phyloP scores from a whole-genome alignment of 2,113 vertebrate species.

The Epinephelus cyanopodus region DNA sequence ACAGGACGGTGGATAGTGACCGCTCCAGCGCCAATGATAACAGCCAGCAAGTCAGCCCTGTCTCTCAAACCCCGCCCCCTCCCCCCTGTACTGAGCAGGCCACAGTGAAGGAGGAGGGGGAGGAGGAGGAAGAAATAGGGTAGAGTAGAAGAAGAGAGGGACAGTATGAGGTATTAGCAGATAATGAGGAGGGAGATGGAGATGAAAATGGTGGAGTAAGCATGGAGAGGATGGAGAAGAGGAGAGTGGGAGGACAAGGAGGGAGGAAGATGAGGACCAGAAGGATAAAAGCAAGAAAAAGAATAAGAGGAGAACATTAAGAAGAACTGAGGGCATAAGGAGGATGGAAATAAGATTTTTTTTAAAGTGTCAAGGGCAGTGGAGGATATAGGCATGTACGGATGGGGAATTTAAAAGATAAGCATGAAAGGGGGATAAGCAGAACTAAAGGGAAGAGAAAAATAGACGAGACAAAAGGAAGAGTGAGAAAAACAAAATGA shows the following conservation, averaged over 20 bases:
- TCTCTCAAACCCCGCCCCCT: constrained; percentile 55
- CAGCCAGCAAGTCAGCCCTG: constrained; percentile 76
- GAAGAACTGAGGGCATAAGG: background rate
- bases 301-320: background rate
- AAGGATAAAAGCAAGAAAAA: background rate
- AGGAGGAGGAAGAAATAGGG: no score
- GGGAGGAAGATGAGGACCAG: background rate
- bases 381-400: background rate
- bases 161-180: background rate
- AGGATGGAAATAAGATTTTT: background rate
- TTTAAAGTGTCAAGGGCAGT: background rate
- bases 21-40: constrained; percentile 59
- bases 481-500: background rate
- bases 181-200: background rate
- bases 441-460: background rate
- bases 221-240: background rate
- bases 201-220: background rate
- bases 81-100: constrained; percentile 31
- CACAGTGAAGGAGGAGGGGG: constrained; percentile 36
- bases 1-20: constrained; percentile 58
- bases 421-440: background rate
- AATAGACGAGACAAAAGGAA: background rate
- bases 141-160: background rate
- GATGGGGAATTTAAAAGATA: background rate
- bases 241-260: background rate